phyloP scores from a whole-genome alignment of 2,888 invertebrate genomes.

The Melieria crassipennis region DNA sequence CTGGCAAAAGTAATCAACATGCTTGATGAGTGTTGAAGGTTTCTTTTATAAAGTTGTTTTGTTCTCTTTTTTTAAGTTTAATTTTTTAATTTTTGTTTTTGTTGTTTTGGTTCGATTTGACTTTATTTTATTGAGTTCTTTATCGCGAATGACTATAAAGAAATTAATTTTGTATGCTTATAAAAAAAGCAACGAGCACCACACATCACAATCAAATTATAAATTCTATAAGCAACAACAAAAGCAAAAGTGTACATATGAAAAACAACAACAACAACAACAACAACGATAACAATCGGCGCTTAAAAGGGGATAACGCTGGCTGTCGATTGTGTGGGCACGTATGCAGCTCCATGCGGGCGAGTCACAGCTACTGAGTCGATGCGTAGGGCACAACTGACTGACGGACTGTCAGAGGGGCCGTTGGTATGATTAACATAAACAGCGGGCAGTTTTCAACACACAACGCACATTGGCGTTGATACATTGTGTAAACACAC shows the following conservation, averaged over 20 bases:
- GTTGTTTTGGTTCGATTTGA: not conserved
- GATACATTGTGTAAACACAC: no score
- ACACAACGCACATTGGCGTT: no score
- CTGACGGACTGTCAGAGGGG: no score
- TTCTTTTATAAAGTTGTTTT: conserved; percentile 8
- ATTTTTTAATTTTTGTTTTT: not conserved
- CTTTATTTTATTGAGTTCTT: not conserved
- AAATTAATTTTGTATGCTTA: not conserved
- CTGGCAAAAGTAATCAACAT: not conserved
- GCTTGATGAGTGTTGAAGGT: conserved; percentile 13
- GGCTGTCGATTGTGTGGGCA: no score
- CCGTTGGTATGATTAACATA: no score
- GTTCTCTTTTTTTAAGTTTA: not conserved
- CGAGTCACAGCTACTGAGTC: no score
- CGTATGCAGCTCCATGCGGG: no score
- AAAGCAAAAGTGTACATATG: not conserved
- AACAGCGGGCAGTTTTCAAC: no score
- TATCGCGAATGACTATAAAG: no score
- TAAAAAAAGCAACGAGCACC: not conserved
- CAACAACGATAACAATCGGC: conserved; percentile 7
- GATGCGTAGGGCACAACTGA: no score
- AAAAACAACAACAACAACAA: conserved; percentile 6
- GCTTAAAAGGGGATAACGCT: no score
- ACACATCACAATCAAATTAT: conserved; percentile 20
- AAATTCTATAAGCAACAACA: not conserved